These are phyloP conservation scores for Anguilla megastoma DNA, from an alignment of 2,797 vertebrate genomes.

Conservation along the genomic window DNA sequence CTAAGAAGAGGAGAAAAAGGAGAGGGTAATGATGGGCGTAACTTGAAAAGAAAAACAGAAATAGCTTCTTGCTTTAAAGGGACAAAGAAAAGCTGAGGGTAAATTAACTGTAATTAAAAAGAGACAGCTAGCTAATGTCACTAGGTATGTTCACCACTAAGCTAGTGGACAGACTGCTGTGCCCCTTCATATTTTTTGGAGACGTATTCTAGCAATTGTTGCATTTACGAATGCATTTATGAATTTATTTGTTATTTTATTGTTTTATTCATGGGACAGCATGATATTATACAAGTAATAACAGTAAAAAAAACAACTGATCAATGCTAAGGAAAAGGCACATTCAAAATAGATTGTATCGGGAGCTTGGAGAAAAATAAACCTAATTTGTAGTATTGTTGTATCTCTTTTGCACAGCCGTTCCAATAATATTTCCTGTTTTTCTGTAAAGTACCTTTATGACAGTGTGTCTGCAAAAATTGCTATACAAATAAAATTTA, in stretches of 20 bases:
- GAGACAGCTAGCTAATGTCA: neutral
- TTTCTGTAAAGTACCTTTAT: neutral
- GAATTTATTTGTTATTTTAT: neutral
- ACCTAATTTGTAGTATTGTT: neutral
- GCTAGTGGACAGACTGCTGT: neutral
- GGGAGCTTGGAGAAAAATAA: neutral
- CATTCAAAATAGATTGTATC: neutral
- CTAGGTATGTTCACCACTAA: neutral
- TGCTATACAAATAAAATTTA: neutral
- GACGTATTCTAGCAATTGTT: neutral
- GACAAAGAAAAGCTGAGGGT: neutral
- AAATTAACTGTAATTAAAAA: neutral
- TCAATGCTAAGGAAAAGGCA: neutral
- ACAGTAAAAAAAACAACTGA: neutral
- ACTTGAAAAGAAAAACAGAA: constrained; percentile 12
- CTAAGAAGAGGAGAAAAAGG: neutral
- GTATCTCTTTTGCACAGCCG: neutral
- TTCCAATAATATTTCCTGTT: neutral
- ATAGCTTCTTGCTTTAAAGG: neutral
- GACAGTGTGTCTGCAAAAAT: neutral
- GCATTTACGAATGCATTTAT: neutral
- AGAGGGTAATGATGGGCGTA: neutral
- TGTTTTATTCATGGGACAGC: neutral
- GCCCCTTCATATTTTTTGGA: neutral
- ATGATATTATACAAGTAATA: neutral